Conservation (phyloP, 2,888 invertebrate species). For the Laspeyria flexula region DNA sequence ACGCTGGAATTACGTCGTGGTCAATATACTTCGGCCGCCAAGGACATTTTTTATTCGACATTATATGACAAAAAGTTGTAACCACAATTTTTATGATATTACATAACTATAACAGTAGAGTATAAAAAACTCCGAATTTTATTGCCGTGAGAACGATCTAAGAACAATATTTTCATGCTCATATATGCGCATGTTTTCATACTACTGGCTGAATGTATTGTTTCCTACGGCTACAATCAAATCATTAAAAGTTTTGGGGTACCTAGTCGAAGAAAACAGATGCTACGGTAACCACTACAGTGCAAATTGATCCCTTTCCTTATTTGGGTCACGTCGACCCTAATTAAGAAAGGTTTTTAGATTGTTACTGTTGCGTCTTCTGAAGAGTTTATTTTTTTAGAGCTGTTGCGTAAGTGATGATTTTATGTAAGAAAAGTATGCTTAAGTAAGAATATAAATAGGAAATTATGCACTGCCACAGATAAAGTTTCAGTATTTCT, state of each 20-base stretch:
- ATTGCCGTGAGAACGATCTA: background rate
- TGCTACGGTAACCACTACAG: background rate
- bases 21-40: background rate
- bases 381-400: too few relatives aligned
- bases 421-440: constrained; percentile 13
- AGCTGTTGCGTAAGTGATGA: too few relatives aligned
- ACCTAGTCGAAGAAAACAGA: background rate
- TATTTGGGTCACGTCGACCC: background rate
- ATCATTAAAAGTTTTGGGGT: background rate
- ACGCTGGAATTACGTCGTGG: background rate
- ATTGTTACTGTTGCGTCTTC: too few relatives aligned
- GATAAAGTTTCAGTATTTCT: too few relatives aligned
- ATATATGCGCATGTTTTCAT: background rate
- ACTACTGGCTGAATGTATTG: too few relatives aligned
- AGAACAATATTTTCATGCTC: background rate
- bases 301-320: background rate
- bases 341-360: too few relatives aligned
- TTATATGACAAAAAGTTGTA: background rate
- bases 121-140: background rate
- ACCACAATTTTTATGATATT: background rate
- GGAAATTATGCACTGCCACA: too few relatives aligned
- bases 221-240: too few relatives aligned
- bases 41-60: background rate
- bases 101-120: background rate
- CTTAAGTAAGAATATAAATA: too few relatives aligned